Conservation (phyloP, 2,797 vertebrate genomes). For the Euphonia xanthogaster region DNA sequence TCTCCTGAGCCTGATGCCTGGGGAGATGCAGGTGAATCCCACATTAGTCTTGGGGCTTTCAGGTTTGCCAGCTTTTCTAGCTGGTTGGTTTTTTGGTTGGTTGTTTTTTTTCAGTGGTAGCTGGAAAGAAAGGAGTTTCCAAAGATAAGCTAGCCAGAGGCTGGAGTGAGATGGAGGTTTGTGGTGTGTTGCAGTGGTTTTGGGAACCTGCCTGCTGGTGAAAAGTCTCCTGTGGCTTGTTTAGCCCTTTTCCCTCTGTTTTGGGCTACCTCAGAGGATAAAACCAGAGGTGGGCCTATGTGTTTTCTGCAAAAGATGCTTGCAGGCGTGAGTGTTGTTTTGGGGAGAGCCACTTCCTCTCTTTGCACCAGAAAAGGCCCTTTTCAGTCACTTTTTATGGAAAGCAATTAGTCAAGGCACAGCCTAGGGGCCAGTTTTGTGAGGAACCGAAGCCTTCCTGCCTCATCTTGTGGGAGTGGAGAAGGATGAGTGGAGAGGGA, state of each 20-base stretch:
- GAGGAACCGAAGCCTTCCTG: not conserved
- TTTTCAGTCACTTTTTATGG: not conserved
- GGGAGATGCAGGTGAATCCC: not conserved
- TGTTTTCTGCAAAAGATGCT: not conserved
- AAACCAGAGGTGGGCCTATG: not conserved
- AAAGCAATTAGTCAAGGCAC: not conserved
- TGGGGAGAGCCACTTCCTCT: rapidly evolving
- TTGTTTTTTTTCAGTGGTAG: not conserved
- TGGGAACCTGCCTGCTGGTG: not conserved
- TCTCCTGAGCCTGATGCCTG: not conserved
- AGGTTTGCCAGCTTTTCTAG: not conserved
- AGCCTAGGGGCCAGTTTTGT: not conserved
- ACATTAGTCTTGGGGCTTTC: not conserved
- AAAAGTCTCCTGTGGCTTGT: not conserved
- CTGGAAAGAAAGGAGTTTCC: not conserved
- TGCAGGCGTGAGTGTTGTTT: not conserved
- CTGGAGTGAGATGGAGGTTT: not conserved
- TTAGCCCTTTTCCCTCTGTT: not conserved
- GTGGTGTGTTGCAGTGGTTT: not conserved
- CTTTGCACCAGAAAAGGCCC: not conserved
- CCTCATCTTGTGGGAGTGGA: not conserved
- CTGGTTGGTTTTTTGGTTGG: not conserved
- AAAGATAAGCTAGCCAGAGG: not conserved
- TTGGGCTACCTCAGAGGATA: not conserved
- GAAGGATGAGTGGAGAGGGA: not conserved